phyloP scores from a whole-genome alignment of 2,888 invertebrate species.

The Aleiodes testaceus region DNA sequence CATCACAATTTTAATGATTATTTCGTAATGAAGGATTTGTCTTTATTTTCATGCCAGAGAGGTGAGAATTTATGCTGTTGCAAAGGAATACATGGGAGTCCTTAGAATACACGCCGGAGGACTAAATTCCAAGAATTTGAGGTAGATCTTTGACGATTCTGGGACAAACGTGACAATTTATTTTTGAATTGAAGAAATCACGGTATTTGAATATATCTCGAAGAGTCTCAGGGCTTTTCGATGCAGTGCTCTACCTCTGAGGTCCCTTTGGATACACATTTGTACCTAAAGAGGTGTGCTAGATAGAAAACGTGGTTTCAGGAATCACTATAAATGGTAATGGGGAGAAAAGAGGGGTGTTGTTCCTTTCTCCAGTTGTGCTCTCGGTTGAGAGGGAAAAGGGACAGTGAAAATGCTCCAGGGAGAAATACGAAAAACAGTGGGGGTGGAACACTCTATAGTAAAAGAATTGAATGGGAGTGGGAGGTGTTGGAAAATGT shows the following conservation, averaged over 20 bases:
- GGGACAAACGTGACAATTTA: constrained; percentile 22
- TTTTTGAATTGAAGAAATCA: constrained; percentile 8
- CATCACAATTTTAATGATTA: neutral
- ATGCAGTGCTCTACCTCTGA: neutral
- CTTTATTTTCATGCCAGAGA: no score
- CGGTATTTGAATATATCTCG: constrained; percentile 19
- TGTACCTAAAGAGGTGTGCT: constrained; percentile 28
- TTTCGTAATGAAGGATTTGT: no score
- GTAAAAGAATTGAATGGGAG: constrained; percentile 36
- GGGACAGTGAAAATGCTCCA: constrained; percentile 45
- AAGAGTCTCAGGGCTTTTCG: neutral
- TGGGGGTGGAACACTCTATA: constrained; percentile 31
- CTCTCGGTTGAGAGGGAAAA: constrained; percentile 32
- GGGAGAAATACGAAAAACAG: constrained; percentile 39
- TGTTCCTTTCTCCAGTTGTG: constrained; percentile 50
- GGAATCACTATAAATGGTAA: constrained; percentile 73
- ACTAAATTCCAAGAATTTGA: neutral
- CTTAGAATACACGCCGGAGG: neutral
- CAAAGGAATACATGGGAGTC: no score
- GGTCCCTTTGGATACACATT: constrained; percentile 8
- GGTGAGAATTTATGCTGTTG: no score
- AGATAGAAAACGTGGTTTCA: constrained; percentile 60
- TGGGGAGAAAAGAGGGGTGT: constrained; percentile 56
- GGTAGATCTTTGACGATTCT: neutral
- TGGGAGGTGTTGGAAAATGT: constrained; percentile 62